Percentiles rank a stretch among this genome's conserved stretches.
Conservation (phyloP, 2,113 vertebrate species). For the Odocoileus hemionus region DNA sequence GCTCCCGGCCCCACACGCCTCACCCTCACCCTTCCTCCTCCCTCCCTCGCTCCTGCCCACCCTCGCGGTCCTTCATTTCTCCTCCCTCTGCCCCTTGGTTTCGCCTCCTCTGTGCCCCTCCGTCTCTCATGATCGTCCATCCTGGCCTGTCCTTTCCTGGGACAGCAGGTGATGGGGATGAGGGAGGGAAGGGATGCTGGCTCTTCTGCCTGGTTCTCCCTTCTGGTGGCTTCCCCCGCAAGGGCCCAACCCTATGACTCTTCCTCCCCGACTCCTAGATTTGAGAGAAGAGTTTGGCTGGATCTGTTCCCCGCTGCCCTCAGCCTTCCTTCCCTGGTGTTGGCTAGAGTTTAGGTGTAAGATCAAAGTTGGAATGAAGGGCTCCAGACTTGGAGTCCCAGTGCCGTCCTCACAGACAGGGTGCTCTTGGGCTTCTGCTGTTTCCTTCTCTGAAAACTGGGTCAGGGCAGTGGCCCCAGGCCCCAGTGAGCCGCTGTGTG, state of each 20-base stretch:
- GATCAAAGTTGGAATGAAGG: not conserved
- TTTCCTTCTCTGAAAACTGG: not conserved
- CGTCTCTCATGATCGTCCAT: not conserved
- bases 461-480: not conserved
- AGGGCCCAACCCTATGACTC: not conserved
- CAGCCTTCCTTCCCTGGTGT: not conserved
- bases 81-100: not conserved
- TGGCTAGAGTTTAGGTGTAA: not conserved
- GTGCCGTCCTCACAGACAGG: not conserved
- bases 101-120: not conserved
- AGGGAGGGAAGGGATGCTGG: not conserved
- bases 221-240: not conserved
- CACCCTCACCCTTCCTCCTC: slow-evolving; percentile 47
- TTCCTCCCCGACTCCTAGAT: not conserved
- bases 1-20: slow-evolving; percentile 19
- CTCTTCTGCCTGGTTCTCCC: not conserved
- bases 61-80: not conserved
- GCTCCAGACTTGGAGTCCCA: not conserved
- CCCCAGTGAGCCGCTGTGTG: not conserved
- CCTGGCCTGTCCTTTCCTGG: not conserved
- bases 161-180: not conserved
- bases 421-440: not conserved
- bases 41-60: not conserved
- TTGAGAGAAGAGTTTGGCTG: not conserved
- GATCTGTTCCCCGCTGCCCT: not conserved